Percentiles rank a stretch among this genome's conserved stretches.
Evolutionary conservation across 2,113 vertebrate species (phyloP).

Genomic region (Bungarus multicinctus): DNA sequence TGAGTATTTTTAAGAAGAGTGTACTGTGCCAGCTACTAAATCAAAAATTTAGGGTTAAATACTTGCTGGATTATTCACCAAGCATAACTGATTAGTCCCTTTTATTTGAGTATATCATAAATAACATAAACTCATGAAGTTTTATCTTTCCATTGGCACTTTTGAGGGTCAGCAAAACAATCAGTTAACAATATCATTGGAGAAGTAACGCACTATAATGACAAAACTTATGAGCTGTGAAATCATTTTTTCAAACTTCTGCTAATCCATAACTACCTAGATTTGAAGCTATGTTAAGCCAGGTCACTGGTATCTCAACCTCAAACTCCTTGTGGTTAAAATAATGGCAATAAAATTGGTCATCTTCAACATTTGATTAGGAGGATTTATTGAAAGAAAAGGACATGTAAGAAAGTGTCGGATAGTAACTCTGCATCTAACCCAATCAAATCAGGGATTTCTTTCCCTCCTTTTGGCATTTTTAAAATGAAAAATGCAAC

Average conservation of each 20-base stretch:
- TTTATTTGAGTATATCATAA: not conserved
- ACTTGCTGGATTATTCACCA: constrained; percentile 1
- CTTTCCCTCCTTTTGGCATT: not conserved
- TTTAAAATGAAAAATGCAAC: not conserved
- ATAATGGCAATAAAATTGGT: not conserved
- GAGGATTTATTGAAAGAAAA: not conserved
- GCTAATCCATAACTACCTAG: not conserved
- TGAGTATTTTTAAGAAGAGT: not conserved
- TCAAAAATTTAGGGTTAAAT: constrained; percentile 10
- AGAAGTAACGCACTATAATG: not conserved
- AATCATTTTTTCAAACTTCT: not conserved
- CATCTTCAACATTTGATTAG: not conserved
- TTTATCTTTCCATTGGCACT: not conserved
- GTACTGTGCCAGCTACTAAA: not conserved
- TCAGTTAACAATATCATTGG: not conserved
- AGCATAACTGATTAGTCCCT: constrained; percentile 42
- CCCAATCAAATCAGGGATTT: not conserved
- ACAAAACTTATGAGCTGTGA: not conserved
- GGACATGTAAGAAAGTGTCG: not conserved
- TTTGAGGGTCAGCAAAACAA: not conserved
- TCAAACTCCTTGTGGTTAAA: not conserved
- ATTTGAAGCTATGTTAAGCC: not conserved
- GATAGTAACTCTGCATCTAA: not conserved
- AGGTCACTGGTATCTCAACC: not conserved
- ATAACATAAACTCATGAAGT: not conserved